Conservation (phyloP, 1,140 invertebrate species). For the Drosophila funebris region DNA sequence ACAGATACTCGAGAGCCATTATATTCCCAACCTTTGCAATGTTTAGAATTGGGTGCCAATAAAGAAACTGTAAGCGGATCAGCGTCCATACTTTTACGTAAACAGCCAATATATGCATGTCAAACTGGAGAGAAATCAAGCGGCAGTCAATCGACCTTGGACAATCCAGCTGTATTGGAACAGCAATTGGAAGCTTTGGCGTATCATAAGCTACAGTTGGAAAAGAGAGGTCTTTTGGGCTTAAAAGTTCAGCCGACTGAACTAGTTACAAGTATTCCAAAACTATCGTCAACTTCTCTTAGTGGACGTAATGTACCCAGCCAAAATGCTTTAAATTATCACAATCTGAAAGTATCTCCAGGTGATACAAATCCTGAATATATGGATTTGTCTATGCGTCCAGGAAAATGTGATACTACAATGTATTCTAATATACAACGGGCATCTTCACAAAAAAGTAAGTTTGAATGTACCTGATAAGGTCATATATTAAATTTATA, state of each 20-base stretch:
- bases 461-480: too few relatives aligned
- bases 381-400: not conserved
- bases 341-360: conserved; percentile 12
- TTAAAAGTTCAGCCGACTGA: conserved; percentile 4
- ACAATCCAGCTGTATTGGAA: conserved; percentile 74
- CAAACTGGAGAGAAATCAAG: conserved; percentile 21
- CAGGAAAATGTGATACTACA: not conserved
- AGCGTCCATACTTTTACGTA: conserved; percentile 27
- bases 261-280: conserved; percentile 16
- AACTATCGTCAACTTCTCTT: conserved; percentile 43
- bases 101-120: conserved; percentile 11
- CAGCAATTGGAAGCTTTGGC: conserved; percentile 78
- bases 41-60: conserved; percentile 8
- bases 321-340: not conserved
- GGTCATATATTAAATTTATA: not conserved
- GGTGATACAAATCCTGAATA: not conserved
- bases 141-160: conserved; percentile 59
- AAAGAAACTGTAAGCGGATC: conserved; percentile 3
- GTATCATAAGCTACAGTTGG: conserved; percentile 79
- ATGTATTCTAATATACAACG: conserved; percentile 32
- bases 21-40: conserved; percentile 83
- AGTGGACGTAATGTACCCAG: conserved; percentile 19
- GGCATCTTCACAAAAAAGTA: not conserved
- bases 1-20: conserved; percentile 83
- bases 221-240: conserved; percentile 67